Percentiles rank a stretch among this genome's conserved stretches.
Conservation (phyloP, 2,888 invertebrate genomes). For the Smittia aterrima region DNA sequence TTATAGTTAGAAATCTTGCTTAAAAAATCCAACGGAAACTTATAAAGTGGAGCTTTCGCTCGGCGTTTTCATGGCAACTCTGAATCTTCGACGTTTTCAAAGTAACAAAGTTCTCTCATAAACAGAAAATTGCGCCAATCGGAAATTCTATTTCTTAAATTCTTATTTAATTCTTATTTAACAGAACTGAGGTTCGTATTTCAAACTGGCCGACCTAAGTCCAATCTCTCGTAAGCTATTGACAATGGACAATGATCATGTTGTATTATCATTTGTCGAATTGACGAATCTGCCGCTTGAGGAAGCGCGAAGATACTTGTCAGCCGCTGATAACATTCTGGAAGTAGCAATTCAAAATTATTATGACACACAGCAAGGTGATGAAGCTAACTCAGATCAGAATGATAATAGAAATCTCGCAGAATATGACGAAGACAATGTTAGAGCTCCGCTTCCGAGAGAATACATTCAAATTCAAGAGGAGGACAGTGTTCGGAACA, state of each 20-base stretch:
- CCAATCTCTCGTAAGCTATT: not conserved
- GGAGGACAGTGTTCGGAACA: not conserved
- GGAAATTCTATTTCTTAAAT: too few species aligned
- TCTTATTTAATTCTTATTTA: too few species aligned
- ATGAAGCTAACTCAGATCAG: not conserved
- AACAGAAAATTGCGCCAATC: too few species aligned
- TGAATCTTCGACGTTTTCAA: too few species aligned
- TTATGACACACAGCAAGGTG: conserved; percentile 8
- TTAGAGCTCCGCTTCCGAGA: not conserved
- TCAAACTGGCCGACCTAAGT: too few species aligned
- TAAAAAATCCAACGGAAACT: too few species aligned
- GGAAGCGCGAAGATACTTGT: conserved; percentile 2
- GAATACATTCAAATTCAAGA: not conserved
- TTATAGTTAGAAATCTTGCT: not conserved
- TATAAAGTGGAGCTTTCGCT: too few species aligned
- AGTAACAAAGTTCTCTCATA: too few species aligned
- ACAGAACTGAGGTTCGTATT: too few species aligned
- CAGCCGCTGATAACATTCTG: not conserved
- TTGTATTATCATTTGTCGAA: conserved; percentile 11
- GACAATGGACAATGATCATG: conserved; percentile 18
- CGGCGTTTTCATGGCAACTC: too few species aligned
- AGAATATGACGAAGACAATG: not conserved
- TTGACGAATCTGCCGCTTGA: conserved; percentile 20
- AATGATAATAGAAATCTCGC: not conserved
- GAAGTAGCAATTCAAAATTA: conserved; percentile 10